A percentile compares a stretch with the other conserved stretches of the same genome.
Evolutionary conservation across 2,888 invertebrate genomes (phyloP).

Genomic region (Megastigmus dorsalis): DNA sequence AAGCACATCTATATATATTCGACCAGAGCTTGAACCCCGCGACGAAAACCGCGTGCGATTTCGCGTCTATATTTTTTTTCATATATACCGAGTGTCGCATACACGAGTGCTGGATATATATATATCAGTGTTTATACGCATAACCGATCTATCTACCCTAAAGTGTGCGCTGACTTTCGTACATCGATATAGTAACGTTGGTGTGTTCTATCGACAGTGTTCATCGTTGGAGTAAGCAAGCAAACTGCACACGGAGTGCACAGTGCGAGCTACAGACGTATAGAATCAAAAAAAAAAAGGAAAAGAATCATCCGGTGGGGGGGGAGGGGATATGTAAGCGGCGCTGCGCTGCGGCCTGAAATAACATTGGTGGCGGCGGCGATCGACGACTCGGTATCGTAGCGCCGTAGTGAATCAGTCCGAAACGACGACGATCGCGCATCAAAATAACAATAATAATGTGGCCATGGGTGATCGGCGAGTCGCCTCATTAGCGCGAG

Average conservation of each 20-base stretch:
- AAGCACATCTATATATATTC: too few relatives aligned
- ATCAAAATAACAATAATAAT: background rate
- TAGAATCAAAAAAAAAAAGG: background rate
- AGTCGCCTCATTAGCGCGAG: background rate
- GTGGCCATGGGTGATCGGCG: slow-evolving; percentile 9
- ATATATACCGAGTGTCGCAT: too few relatives aligned
- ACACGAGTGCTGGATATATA: too few relatives aligned
- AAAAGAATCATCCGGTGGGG: background rate
- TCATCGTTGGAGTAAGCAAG: background rate
- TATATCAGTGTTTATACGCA: background rate
- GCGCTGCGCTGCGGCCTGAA: background rate
- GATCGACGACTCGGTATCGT: background rate
- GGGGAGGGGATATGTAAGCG: background rate
- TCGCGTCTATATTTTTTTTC: too few relatives aligned
- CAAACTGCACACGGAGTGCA: background rate
- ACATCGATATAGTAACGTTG: background rate
- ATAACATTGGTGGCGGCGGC: background rate
- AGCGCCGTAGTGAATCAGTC: background rate
- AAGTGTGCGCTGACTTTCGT: background rate
- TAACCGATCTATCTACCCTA: too few relatives aligned
- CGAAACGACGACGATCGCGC: slow-evolving; percentile 1
- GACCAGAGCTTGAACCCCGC: too few relatives aligned
- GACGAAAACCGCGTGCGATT: slow-evolving; percentile 2
- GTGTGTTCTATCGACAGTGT: slow-evolving; percentile 11
- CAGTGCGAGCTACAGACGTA: background rate